These are phyloP conservation scores for Lycocerus yunnanus DNA, from an alignment of 2,888 invertebrate genomes.

Conservation along the genomic window DNA sequence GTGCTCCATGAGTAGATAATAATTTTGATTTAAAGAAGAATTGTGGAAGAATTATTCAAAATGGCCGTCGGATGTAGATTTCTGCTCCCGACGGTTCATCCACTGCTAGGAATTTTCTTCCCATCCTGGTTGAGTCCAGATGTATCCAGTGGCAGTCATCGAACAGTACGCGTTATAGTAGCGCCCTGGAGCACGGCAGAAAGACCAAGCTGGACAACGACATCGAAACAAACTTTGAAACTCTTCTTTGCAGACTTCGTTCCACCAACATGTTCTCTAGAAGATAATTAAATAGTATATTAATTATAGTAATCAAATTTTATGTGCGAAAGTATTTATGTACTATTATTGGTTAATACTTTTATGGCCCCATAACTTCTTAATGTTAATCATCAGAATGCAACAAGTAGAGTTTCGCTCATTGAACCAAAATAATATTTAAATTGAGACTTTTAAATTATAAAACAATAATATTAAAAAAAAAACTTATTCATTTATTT, in stretches of 20 bases:
- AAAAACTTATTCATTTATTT: background rate
- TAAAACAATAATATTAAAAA: background rate
- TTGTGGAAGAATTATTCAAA: background rate
- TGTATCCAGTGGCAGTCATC: constrained; percentile 88
- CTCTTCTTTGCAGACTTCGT: constrained; percentile 91
- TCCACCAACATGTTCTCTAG: constrained; percentile 92
- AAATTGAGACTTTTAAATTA: background rate
- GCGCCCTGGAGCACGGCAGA: constrained; percentile 83
- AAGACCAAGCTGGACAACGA: constrained; percentile 87
- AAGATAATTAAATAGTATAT: constrained; percentile 7
- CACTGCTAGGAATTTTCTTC: constrained; percentile 46
- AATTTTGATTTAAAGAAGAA: background rate
- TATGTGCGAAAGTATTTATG: background rate
- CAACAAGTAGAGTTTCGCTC: background rate
- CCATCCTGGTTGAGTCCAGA: constrained; percentile 80
- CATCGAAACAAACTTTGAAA: constrained; percentile 86
- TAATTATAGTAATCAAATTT: background rate
- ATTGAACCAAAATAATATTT: background rate
- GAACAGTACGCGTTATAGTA: constrained; percentile 91
- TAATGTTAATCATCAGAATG: background rate
- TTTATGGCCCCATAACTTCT: background rate
- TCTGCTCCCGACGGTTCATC: constrained; percentile 27
- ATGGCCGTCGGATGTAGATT: constrained; percentile 21
- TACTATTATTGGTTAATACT: background rate
- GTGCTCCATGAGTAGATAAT: background rate